Evolutionary conservation across 2,797 vertebrate genomes (phyloP).

Genomic region (Scyliorhinus canicula): DNA sequence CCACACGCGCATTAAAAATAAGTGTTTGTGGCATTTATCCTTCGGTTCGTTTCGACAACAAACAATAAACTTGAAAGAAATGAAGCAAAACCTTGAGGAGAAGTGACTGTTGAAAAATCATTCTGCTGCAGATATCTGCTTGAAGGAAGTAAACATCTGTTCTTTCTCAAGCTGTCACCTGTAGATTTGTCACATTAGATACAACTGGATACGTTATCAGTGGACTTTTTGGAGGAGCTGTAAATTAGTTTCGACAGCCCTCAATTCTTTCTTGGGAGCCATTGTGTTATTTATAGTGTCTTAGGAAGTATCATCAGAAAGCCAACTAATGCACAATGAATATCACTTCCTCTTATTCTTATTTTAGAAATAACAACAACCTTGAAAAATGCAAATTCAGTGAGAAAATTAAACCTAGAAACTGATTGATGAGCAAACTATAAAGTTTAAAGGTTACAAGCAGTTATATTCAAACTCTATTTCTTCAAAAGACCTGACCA

Average conservation of each 20-base stretch:
- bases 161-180: slow-evolving; percentile 47
- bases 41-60: background rate
- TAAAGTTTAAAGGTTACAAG: background rate
- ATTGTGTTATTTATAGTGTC: background rate
- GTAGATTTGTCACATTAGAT: slow-evolving; percentile 42
- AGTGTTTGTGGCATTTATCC: too few relatives aligned
- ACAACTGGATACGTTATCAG: background rate
- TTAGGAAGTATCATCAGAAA: background rate
- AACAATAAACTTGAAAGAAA: background rate
- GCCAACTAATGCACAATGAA: background rate
- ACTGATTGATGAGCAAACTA: background rate
- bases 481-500: background rate
- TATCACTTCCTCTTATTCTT: background rate
- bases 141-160: slow-evolving; percentile 45
- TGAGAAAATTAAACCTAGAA: background rate
- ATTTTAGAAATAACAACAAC: background rate
- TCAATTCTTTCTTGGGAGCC: background rate
- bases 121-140: slow-evolving; percentile 39
- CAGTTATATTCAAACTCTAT: background rate
- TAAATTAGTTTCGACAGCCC: background rate
- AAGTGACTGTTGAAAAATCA: slow-evolving; percentile 47
- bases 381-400: background rate
- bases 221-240: background rate
- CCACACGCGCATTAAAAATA: background rate
- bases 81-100: slow-evolving; percentile 47